Conservation (phyloP, 1,140 invertebrate species). For the Ips nitidus region DNA sequence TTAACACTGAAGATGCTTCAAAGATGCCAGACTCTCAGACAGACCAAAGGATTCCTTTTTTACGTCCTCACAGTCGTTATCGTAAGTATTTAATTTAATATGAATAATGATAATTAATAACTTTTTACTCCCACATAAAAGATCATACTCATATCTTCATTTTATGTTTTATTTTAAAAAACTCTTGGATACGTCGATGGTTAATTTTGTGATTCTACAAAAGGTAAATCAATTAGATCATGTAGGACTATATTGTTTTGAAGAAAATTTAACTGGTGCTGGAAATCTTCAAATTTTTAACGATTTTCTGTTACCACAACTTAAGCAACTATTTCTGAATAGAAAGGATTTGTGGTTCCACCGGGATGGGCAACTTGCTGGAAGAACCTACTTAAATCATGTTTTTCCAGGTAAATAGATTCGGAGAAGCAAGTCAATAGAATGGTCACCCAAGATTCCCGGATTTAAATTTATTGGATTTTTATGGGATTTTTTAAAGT, state of each 20-base stretch:
- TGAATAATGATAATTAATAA: not conserved
- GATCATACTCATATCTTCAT: not conserved
- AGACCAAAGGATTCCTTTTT: not conserved
- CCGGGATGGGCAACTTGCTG: not conserved
- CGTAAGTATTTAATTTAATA: not conserved
- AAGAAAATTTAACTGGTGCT: not conserved
- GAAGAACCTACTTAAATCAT: not conserved
- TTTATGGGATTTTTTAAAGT: not conserved
- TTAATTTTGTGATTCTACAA: not conserved
- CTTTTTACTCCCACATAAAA: not conserved
- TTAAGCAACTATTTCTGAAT: not conserved
- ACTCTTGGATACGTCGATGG: not conserved
- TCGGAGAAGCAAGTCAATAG: not conserved
- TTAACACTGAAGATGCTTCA: slow-evolving; percentile 42
- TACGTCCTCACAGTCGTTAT: not conserved
- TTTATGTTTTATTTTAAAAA: slow-evolving; percentile 1
- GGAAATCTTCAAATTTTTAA: not conserved
- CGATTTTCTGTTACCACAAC: not conserved
- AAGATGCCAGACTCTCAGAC: slow-evolving; percentile 5
- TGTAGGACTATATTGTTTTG: not conserved
- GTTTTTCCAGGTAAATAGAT: not conserved
- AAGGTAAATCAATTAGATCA: not conserved
- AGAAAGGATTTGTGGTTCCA: not conserved
- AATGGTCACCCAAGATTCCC: not conserved
- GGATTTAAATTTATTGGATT: not conserved